These are phyloP conservation scores for Miltochrista miniata DNA, from an alignment of 2,888 invertebrate species.

Conservation along the genomic window DNA sequence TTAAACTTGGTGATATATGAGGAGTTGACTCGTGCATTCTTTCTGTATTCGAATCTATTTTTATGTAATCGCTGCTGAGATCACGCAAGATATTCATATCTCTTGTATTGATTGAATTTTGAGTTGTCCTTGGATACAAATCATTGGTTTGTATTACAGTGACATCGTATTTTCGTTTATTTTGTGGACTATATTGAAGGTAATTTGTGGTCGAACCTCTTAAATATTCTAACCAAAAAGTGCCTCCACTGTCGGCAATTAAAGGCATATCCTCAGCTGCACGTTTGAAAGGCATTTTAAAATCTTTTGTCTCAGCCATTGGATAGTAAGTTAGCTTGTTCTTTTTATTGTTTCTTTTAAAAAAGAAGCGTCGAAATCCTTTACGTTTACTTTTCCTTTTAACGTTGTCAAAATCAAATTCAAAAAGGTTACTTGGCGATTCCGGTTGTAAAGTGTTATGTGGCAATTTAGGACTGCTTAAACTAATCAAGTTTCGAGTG, in stretches of 20 bases:
- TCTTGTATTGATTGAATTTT: background rate
- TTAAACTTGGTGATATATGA: background rate
- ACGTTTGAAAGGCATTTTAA: constrained; percentile 35
- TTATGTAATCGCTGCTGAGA: background rate
- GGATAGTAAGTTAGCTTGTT: constrained; percentile 31
- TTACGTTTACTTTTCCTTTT: constrained; percentile 20
- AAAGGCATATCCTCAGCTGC: constrained; percentile 32
- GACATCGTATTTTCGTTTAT: constrained; percentile 5
- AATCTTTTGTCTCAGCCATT: constrained; percentile 9
- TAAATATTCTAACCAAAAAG: constrained; percentile 52
- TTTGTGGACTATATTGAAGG: constrained; percentile 13
- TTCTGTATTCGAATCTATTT: background rate
- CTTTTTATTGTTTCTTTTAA: constrained; percentile 31
- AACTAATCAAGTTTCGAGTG: background rate
- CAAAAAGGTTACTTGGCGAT: background rate
- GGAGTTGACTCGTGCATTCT: background rate
- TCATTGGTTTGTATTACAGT: constrained; percentile 7
- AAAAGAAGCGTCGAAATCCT: constrained; percentile 38
- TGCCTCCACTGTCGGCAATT: constrained; percentile 45
- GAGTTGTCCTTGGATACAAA: too few species aligned
- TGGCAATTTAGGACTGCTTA: background rate
- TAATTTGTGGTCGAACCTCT: constrained; percentile 26
- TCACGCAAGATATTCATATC: background rate
- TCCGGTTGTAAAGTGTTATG: background rate
- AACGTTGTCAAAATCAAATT: constrained; percentile 8